Evolutionary conservation across 1,140 invertebrate species (phyloP), one percentile per base, ranked within the genome.

Genomic region (Pararge aegeria): DNA sequence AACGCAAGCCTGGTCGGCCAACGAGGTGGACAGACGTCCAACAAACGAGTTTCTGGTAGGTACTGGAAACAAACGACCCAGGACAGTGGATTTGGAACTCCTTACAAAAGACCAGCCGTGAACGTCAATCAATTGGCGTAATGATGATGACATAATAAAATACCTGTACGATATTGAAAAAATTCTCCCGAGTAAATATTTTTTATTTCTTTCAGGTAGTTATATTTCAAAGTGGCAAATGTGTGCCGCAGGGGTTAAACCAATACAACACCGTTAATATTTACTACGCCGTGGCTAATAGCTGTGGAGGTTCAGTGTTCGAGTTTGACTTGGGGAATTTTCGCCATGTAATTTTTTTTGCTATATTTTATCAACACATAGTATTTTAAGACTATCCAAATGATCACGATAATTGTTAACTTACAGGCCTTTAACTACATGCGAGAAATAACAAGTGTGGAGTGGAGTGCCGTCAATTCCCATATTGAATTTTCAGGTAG

Each of bases 371-470:
- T 24, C 2, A 1, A 27, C 34, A 37, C 5, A 10, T 2, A 37
- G 4, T n/a, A 37, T 9, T n/a, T n/a, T 12, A n/a, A n/a, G 10
- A 37, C 34, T 37, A 5, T 37, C n/a, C n/a, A n/a, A n/a, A 37
- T 9, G 3, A 51, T 18, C 16, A 15, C 0, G 21, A 18, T 16
- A 30, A 16, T 29, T 16, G 2, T 44, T 37, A 21, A 20, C 7
- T 79, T 83, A 56, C 66, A 87, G 83, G 73, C 69, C 20, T 82
- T 83, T 59, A 57, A 55, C 15, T 73, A 70, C n/a, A 80, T 87
- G 18, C 79, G 68, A 61, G 82, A 82, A 69, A 69, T 82, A 1
- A 66, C 69, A 0, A 70, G 56, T 52, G 59, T 63, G 0, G 73
- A 73, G 2, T 87, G 80, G 75, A 85, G 61, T 18, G 64, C 70